These are phyloP conservation scores for Strigamia transsilvanica DNA, from an alignment of 2,888 invertebrate species.

Conservation along the genomic window DNA sequence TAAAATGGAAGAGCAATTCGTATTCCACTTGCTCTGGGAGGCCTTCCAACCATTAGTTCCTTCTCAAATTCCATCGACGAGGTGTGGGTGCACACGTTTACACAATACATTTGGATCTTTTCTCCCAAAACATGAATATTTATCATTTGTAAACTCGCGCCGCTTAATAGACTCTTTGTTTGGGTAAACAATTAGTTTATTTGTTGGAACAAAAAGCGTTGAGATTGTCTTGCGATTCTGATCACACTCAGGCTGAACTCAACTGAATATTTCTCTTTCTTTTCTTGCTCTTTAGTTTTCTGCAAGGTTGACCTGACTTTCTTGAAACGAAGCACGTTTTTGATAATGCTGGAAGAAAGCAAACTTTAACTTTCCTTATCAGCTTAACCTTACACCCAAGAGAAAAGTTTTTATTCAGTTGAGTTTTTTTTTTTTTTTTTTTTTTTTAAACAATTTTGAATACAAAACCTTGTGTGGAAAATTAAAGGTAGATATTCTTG, in stretches of 20 bases:
- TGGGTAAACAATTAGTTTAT: too few relatives aligned
- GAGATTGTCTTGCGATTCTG: neutral
- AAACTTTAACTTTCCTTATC: conserved; percentile 17
- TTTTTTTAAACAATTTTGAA: too few relatives aligned
- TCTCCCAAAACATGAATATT: neutral
- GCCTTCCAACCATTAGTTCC: neutral
- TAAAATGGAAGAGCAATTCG: conserved; percentile 14
- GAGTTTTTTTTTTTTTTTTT: neutral
- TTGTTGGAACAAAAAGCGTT: too few relatives aligned
- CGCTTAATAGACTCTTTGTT: too few relatives aligned
- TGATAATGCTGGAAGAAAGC: neutral
- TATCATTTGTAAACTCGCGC: too few relatives aligned
- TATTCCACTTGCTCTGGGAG: neutral
- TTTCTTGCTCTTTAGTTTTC: neutral
- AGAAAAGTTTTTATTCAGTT: neutral
- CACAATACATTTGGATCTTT: neutral
- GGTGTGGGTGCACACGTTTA: neutral
- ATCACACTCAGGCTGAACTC: neutral
- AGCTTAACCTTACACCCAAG: conserved; percentile 10
- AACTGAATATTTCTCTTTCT: neutral
- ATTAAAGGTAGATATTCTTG: too few relatives aligned
- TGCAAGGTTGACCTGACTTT: neutral
- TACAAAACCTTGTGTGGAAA: too few relatives aligned
- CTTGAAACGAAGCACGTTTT: neutral
- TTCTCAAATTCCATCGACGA: neutral